Base-by-base conservation (phyloP, 1,140 invertebrate species). In the Caenorhabditis tropicalis region DNA sequence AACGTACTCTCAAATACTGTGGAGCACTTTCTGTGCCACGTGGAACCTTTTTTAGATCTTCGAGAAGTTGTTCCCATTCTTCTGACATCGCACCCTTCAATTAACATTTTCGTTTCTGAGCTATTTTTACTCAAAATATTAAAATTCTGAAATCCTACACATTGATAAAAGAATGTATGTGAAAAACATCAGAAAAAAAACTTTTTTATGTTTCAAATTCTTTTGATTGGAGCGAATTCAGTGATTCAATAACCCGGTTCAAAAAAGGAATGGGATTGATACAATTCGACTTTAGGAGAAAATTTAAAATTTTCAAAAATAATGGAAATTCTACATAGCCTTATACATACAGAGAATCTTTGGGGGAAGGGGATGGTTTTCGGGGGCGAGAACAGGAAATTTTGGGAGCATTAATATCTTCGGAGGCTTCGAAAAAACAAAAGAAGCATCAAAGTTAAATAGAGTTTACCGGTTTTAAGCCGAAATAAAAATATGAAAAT, bases 321-420 rank as follows among this genome's bases (percentile, higher is more conserved):
- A 36, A 65, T 6, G 36, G 36, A 27, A 15, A 74, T 43, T 74
- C 65, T 74, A 74, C 36, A 74, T 74, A 74, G 33, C 1, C 33
- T 29, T 74, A 74, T 74, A 74, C 65, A 74, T 43, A 74, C 65
- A 74, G 65, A 74, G 36, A 74, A 74, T 74, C 65, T 43, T 74
- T 43, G 65, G 36, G 36, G 33, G 43, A 36, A 36, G 36, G 36
- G 33, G 43, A 36, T n/a, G n/a, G 0, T 51, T 51, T 51, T 51
- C 0, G 15, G 33, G 33, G 19, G 36, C 31, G 33, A n/a, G n/a
- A 15, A 10, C n/a, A n/a, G 29, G 36, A 27, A 27, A n/a, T 21
- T n/a, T 46, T n/a, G 9, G 21, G 36, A 24, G 24, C 6, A 74
- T 9, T 31, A 46, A 46, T 24, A 21, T 10, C 5, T 74, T 74